These are phyloP conservation scores for Cranoglanis bouderius DNA, from an alignment of 2,113 vertebrate genomes.

Conservation along the genomic window DNA sequence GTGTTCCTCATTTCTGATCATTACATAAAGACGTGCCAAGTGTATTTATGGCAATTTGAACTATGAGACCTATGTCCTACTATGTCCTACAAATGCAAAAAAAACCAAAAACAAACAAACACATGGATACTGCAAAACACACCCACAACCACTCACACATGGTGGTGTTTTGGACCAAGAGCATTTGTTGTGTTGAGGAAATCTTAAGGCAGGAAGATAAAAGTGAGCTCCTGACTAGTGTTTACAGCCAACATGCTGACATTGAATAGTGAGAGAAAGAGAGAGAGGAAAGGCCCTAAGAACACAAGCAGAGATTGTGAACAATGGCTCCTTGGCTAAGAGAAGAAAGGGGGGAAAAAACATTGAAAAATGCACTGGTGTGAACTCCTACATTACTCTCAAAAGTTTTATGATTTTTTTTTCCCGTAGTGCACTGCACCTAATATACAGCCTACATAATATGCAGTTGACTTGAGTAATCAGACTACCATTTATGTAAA, in stretches of 20 bases:
- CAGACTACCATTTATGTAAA: not conserved
- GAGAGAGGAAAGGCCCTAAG: slow-evolving; percentile 64
- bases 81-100: not conserved
- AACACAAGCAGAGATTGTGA: slow-evolving; percentile 55
- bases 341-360: slow-evolving; percentile 34
- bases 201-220: slow-evolving; percentile 73
- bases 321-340: slow-evolving; percentile 51
- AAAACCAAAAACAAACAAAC: not conserved
- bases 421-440: not conserved
- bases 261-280: slow-evolving; percentile 62
- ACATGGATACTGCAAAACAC: not conserved
- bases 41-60: not conserved
- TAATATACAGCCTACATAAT: not conserved
- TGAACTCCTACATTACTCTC: not conserved
- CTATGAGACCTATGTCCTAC: not conserved
- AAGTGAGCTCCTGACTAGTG: slow-evolving; percentile 58
- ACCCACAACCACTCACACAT: slow-evolving; percentile 33
- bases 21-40: not conserved
- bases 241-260: slow-evolving; percentile 71
- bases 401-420: not conserved
- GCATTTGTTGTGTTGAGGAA: slow-evolving; percentile 57
- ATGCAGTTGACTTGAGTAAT: not conserved
- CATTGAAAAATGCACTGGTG: slow-evolving; percentile 10
- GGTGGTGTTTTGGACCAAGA: slow-evolving; percentile 44
- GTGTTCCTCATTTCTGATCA: not conserved